Base-by-base conservation (phyloP, 2,113 vertebrate genomes). In the Columbina picui region DNA sequence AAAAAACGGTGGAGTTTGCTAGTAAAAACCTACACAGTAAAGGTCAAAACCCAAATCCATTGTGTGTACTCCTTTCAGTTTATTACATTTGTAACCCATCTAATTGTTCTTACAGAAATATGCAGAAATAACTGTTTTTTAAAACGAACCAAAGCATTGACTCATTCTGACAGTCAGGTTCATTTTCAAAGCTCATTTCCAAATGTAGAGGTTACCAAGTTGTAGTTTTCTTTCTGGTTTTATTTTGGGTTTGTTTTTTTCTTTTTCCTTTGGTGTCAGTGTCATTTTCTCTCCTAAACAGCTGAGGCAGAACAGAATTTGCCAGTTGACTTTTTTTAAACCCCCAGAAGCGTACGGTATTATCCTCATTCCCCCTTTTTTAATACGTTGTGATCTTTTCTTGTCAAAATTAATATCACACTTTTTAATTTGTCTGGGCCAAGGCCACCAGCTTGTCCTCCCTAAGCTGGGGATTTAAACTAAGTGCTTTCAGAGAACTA, bases 71-170 rank as follows among this genome's bases (percentile, higher is more conserved):
- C 65, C 38, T 84, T 87, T 79, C 55, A 50, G 38, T 38, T 86
- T 34, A 23, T 76, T 77, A 14, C 29, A 7, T 85, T 87, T 61
- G 79, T 36, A 78, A 60, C 52, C 50, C 27, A 25, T 64, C 74
- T 74, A 65, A 83, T 77, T 82, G 39, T 88, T 76, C 55, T 27
- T 65, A 17, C 10, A 94, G 74, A 93, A 87, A 78, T 52, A 29
- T 56, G 32, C 69, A 56, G 68, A 78, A 75, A 74, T 81, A 75
- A 68, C 34, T 75, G n/a, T 53, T 32, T 26, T 64, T 43, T 69
- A 15, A 34, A 76, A 76, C 52, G 82, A 85, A 69, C 53, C 89
- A 76, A 90, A 87, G 2, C 49, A 25, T 26, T 85, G 74, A 79
- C 59, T 50, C 10, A 2, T 55, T 64, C 8, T 23, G 63, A 59